A percentile compares a stretch with the other conserved stretches of the same genome.
Conservation (phyloP, 1,140 invertebrate genomes). For the Tenebrio molitor region DNA sequence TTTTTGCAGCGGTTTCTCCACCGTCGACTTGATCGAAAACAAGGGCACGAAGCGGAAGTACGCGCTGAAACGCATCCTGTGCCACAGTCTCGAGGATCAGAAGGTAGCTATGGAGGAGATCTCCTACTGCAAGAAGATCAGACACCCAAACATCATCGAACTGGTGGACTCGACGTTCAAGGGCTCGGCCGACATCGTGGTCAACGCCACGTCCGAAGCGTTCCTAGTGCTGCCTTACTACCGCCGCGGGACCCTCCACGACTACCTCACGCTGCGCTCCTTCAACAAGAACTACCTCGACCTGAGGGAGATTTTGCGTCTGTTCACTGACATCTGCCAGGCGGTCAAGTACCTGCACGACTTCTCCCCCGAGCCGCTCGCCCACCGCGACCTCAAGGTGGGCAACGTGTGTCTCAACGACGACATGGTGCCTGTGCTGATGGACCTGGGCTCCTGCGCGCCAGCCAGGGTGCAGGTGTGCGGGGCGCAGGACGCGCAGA, state of each 20-base stretch:
- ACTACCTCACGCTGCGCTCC: slow-evolving; percentile 75
- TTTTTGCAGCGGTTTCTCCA: slow-evolving; percentile 84
- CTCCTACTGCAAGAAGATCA: slow-evolving; percentile 78
- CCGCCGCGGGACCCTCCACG: slow-evolving; percentile 83
- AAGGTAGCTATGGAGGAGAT: slow-evolving; percentile 81
- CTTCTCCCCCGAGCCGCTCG: slow-evolving; percentile 79
- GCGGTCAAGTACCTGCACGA: slow-evolving; percentile 83
- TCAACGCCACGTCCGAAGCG: slow-evolving; percentile 80
- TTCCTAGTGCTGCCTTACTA: slow-evolving; percentile 85
- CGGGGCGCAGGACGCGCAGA: slow-evolving; percentile 78
- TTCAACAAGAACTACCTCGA: slow-evolving; percentile 74
- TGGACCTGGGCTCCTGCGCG: slow-evolving; percentile 88
- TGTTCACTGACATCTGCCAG: slow-evolving; percentile 83
- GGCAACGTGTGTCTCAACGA: slow-evolving; percentile 85
- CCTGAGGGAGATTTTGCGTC: slow-evolving; percentile 75
- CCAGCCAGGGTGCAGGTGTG: slow-evolving; percentile 82
- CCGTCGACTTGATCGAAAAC: slow-evolving; percentile 85
- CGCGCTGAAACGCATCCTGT: slow-evolving; percentile 87
- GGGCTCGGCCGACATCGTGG: slow-evolving; percentile 74
- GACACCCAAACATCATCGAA: slow-evolving; percentile 84
- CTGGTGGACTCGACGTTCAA: slow-evolving; percentile 79
- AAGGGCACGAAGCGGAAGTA: slow-evolving; percentile 77
- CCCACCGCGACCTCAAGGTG: slow-evolving; percentile 89
- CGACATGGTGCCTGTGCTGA: slow-evolving; percentile 80
- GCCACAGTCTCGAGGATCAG: slow-evolving; percentile 85